A percentile compares a stretch with the other conserved stretches of the same genome.
phyloP scores from a whole-genome alignment of 2,113 vertebrate species.

The Pongo abelii region DNA sequence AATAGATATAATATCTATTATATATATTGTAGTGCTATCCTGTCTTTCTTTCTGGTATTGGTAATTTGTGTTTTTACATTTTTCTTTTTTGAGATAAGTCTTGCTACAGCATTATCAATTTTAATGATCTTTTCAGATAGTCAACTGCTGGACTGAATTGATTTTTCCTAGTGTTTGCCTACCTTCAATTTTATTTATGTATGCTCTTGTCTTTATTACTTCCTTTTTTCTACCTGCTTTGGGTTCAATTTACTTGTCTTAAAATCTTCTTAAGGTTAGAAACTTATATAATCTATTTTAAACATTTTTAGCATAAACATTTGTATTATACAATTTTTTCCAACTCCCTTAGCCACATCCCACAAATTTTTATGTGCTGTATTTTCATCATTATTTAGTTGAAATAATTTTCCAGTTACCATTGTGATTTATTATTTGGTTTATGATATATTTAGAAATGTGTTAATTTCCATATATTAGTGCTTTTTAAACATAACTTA shows the following conservation, averaged over 20 bases:
- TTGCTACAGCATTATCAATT: neutral
- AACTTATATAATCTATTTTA: neutral
- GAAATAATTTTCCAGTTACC: neutral
- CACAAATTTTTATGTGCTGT: neutral
- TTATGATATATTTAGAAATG: neutral
- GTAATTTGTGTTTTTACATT: neutral
- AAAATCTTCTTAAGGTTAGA: neutral
- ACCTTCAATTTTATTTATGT: neutral
- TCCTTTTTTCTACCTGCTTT: neutral
- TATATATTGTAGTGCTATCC: neutral
- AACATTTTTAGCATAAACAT: neutral
- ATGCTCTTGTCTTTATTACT: neutral
- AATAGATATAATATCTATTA: too few relatives aligned
- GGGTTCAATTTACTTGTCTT: neutral
- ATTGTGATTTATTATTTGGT: neutral
- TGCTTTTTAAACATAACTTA: neutral
- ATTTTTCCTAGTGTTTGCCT: neutral
- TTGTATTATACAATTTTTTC: neutral
- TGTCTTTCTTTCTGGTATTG: neutral
- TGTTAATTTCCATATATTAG: neutral
- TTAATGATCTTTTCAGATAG: neutral
- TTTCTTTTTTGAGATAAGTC: neutral
- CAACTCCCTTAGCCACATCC: neutral
- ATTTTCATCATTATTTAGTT: conserved; percentile 17
- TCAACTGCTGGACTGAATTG: neutral